These are phyloP conservation scores for Neelides folsomi DNA, from an alignment of 2,888 invertebrate species.

Conservation along the genomic window DNA sequence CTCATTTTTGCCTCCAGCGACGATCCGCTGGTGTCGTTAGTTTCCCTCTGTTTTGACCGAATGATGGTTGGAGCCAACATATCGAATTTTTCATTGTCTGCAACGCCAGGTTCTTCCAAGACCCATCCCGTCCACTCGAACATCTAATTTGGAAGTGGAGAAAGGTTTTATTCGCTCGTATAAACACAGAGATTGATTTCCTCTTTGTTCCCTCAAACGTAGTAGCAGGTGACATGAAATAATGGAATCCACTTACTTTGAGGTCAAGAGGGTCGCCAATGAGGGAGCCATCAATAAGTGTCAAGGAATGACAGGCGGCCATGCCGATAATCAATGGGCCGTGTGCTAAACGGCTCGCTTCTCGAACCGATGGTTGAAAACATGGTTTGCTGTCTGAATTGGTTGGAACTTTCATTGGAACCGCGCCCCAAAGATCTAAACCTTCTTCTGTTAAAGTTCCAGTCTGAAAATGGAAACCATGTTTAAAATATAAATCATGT, in stretches of 20 bases:
- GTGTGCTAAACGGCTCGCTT: constrained; percentile 21
- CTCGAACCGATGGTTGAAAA: constrained; percentile 23
- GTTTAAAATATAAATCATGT: constrained; percentile 20
- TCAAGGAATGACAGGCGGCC: constrained; percentile 86
- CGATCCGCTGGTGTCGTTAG: constrained; percentile 15
- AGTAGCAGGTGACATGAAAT: neutral
- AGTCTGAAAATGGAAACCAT: constrained; percentile 61
- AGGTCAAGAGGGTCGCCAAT: constrained; percentile 91
- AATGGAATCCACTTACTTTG: constrained; percentile 45
- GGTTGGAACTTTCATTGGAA: constrained; percentile 42
- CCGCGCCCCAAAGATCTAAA: constrained; percentile 83
- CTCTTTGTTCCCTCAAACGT: neutral
- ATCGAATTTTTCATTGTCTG: constrained; percentile 72
- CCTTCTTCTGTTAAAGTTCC: constrained; percentile 95
- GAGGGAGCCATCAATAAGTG: constrained; percentile 70
- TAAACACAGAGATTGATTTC: neutral
- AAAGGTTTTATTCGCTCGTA: neutral
- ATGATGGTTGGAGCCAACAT: constrained; percentile 76
- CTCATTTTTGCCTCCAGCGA: constrained; percentile 6
- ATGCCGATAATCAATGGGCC: constrained; percentile 53
- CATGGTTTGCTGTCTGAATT: neutral
- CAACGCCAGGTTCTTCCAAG: constrained; percentile 72
- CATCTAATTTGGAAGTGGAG: constrained; percentile 50
- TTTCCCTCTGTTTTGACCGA: constrained; percentile 41
- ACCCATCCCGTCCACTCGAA: constrained; percentile 88